Conservation (phyloP, 2,797 vertebrate genomes). For the Fundulus diaphanus region DNA sequence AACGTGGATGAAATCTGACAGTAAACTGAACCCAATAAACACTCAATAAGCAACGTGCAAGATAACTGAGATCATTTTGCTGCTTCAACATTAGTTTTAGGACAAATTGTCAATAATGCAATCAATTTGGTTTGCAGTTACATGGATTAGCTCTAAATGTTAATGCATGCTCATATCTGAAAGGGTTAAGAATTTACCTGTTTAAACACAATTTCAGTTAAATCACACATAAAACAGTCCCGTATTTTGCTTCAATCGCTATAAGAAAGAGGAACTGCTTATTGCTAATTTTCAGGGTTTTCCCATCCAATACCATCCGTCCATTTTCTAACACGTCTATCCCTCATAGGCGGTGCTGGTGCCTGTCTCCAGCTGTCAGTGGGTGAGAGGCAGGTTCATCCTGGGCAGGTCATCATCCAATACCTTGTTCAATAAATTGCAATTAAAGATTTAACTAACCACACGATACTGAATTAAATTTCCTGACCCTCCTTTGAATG, state of each 20-base stretch:
- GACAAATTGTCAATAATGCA: background rate
- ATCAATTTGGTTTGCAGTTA: background rate
- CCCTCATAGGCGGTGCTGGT: too few relatives aligned
- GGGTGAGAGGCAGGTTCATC: too few relatives aligned
- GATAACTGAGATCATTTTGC: background rate
- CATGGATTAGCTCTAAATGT: background rate
- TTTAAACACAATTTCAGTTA: background rate
- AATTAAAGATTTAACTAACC: background rate
- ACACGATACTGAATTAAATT: too few relatives aligned
- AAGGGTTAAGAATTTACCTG: background rate
- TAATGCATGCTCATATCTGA: background rate
- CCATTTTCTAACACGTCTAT: too few relatives aligned
- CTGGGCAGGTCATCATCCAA: too few relatives aligned
- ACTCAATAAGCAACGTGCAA: background rate
- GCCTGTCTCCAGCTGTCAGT: too few relatives aligned
- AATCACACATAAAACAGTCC: background rate
- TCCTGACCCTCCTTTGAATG: background rate
- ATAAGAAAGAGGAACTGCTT: too few relatives aligned
- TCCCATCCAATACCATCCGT: background rate
- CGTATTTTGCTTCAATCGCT: background rate
- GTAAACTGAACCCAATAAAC: too few relatives aligned
- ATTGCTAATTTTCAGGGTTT: background rate
- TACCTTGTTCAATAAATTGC: background rate
- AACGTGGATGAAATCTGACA: too few relatives aligned
- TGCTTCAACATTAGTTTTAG: background rate